phyloP scores from a whole-genome alignment of 2,113 vertebrate genomes.

The Takifugu bimaculatus region DNA sequence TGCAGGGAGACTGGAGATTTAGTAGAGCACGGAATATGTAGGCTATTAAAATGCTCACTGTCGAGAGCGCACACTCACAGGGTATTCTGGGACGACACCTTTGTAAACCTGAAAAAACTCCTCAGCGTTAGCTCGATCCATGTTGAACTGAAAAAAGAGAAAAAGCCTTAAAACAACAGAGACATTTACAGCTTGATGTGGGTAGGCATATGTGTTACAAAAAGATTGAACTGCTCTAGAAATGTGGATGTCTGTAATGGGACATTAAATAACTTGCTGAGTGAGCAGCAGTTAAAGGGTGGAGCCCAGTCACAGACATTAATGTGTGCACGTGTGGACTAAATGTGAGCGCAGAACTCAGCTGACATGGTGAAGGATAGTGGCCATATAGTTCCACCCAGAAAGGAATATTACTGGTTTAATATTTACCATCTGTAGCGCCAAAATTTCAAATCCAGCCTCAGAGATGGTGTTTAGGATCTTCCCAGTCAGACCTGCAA shows the following conservation, averaged over 20 bases:
- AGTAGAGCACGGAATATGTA: not conserved
- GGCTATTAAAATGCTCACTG: too few species aligned
- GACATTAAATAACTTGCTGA: too few species aligned
- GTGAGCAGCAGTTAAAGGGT: too few species aligned
- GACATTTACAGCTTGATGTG: too few species aligned
- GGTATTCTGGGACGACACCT: conserved; percentile 85
- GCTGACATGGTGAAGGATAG: too few species aligned
- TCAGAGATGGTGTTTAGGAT: conserved; percentile 84
- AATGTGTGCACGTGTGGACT: too few species aligned
- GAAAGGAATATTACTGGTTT: not conserved
- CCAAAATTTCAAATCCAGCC: conserved; percentile 87
- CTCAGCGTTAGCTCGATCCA: conserved; percentile 87
- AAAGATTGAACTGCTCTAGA: too few species aligned
- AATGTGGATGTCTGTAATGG: too few species aligned
- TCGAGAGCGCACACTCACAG: conserved; percentile 75
- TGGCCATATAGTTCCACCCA: too few species aligned
- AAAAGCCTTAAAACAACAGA: not conserved
- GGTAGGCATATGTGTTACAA: too few species aligned
- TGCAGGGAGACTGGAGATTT: conserved; percentile 52
- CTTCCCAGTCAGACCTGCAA: conserved; percentile 84
- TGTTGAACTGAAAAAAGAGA: conserved; percentile 78
- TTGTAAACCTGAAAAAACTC: conserved; percentile 95
- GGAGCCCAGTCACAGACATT: too few species aligned
- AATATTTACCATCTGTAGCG: conserved; percentile 84
- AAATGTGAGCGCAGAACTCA: too few species aligned